Evolutionary conservation across 2,797 vertebrate genomes (phyloP).

Genomic region (Varecia variegata): DNA sequence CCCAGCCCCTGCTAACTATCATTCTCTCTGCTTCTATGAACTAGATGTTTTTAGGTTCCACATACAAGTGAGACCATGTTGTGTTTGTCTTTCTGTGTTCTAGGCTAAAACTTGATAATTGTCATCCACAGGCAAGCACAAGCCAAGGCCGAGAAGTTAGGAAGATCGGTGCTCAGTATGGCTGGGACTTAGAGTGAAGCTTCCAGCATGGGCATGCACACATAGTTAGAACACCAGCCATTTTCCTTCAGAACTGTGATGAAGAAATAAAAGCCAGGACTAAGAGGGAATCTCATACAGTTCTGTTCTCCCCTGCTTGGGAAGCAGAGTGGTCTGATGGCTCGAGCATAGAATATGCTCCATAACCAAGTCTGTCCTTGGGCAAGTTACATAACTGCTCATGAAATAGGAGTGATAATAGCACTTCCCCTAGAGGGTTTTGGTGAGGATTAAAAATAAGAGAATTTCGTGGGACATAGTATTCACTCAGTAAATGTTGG

Average conservation of each 20-base stretch:
- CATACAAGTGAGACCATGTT: not conserved
- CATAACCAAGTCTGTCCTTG: not conserved
- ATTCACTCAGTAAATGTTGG: not conserved
- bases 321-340: not conserved
- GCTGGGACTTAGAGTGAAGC: not conserved
- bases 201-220: not conserved
- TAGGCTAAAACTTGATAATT: not conserved
- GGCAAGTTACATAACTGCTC: not conserved
- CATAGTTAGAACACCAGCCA: not conserved
- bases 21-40: not conserved
- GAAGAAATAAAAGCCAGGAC: not conserved
- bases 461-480: not conserved
- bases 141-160: not conserved
- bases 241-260: not conserved
- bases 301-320: not conserved
- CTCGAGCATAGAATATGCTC: fast-evolving
- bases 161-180: not conserved
- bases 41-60: not conserved
- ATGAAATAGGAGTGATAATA: not conserved
- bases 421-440: not conserved
- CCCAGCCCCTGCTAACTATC: not conserved
- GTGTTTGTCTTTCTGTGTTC: not conserved
- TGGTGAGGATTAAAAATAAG: not conserved
- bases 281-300: not conserved
- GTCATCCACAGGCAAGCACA: not conserved